These are phyloP conservation scores for Volucella zonaria DNA, from an alignment of 2,888 invertebrate species.

Conservation along the genomic window DNA sequence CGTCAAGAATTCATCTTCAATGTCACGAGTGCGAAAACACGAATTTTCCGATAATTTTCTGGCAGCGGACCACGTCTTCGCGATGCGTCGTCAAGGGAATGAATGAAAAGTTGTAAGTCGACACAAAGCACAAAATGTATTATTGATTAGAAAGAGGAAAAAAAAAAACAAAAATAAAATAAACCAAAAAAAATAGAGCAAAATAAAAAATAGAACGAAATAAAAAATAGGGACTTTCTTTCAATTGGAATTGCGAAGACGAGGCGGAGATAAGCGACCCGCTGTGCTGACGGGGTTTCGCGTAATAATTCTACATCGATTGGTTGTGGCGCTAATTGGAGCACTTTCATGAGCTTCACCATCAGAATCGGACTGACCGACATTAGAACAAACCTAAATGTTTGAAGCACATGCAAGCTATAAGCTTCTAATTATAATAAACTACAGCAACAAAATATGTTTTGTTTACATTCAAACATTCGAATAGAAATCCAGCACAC, in stretches of 20 bases:
- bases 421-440: conserved; percentile 32
- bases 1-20: conserved; percentile 15
- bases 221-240: conserved; percentile 1
- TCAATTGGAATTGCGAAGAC: conserved; percentile 6
- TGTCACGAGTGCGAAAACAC: conserved; percentile 13
- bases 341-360: conserved; percentile 60
- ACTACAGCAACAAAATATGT: conserved; percentile 17
- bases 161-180: not conserved
- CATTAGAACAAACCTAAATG: conserved; percentile 55
- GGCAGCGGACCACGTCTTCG: conserved; percentile 16
- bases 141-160: conserved; percentile 44
- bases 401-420: conserved; percentile 54
- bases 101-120: conserved; percentile 31
- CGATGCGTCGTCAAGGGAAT: conserved; percentile 24
- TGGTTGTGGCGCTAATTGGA: conserved; percentile 46
- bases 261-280: conserved; percentile 52
- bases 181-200: not conserved
- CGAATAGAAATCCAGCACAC: conserved; percentile 32
- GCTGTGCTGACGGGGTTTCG: conserved; percentile 61
- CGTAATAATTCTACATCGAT: conserved; percentile 59
- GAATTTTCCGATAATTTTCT: conserved; percentile 19
- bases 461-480: conserved; percentile 52
- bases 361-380: conserved; percentile 26
- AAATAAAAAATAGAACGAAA: not conserved
- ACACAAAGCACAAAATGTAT: conserved; percentile 19